A percentile compares a stretch with the other conserved stretches of the same genome.
Conservation (phyloP, 53 echinoderm and acorn worm genomes). For the Stichopus horrens region DNA sequence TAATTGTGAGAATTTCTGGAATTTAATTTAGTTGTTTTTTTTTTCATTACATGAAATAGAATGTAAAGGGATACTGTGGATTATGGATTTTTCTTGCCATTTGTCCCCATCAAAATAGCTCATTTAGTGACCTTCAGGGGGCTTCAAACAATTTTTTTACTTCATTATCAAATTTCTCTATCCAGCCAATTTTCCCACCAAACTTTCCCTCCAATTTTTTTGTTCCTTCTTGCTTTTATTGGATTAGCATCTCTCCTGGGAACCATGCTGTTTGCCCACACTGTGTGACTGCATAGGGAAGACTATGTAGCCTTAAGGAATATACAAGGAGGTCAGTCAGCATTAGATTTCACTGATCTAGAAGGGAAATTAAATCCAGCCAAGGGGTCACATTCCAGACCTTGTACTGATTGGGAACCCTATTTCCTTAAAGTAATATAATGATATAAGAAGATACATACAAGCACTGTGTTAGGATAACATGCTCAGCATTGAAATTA, state of each 20-base stretch:
- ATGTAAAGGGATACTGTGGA: not conserved
- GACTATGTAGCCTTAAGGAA: conserved; percentile 29
- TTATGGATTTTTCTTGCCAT: not conserved
- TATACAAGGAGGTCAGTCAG: conserved; percentile 17
- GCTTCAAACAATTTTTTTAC: conserved; percentile 19
- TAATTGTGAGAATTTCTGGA: conserved; percentile 11
- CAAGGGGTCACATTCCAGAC: conserved; percentile 41
- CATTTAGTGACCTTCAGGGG: conserved; percentile 42
- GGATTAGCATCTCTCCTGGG: conserved; percentile 34
- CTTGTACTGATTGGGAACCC: conserved; percentile 36
- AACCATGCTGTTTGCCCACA: conserved; percentile 45
- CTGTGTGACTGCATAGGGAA: conserved; percentile 31
- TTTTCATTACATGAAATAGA: conserved; percentile 11
- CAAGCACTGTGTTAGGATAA: too few species aligned
- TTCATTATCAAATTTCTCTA: conserved; percentile 38
- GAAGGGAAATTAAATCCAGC: conserved; percentile 44
- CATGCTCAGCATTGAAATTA: too few species aligned
- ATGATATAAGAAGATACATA: not conserved
- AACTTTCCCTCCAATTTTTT: conserved; percentile 36
- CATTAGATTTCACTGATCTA: conserved; percentile 34
- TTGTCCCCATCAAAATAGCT: conserved; percentile 20
- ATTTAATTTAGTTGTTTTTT: not conserved
- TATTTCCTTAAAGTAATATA: conserved; percentile 31
- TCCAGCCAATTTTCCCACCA: conserved; percentile 45
- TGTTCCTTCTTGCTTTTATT: conserved; percentile 22